Conservation (phyloP, 2,797 vertebrate genomes). For the Pantherophis alleghaniensis region DNA sequence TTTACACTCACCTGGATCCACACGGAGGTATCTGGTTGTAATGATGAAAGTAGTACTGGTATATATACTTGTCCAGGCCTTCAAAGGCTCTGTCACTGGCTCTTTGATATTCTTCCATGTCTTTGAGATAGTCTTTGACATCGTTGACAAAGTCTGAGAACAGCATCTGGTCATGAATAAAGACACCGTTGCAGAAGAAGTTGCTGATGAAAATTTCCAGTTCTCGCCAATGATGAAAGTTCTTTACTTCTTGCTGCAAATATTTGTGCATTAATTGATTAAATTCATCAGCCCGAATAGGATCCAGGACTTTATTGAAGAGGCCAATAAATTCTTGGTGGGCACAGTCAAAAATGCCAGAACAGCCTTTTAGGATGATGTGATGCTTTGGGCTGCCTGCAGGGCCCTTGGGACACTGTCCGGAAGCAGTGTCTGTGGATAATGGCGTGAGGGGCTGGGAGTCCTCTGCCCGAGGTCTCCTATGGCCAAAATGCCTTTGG, state of each 20-base stretch:
- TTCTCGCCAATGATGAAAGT: constrained; percentile 93
- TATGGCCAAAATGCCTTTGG: constrained; percentile 47
- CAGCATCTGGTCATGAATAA: constrained; percentile 93
- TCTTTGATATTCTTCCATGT: constrained; percentile 84
- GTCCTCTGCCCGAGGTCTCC: constrained; percentile 46
- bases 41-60: constrained; percentile 90
- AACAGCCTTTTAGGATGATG: constrained; percentile 76
- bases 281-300: constrained; percentile 88
- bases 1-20: constrained; percentile 83
- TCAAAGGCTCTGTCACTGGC: constrained; percentile 78
- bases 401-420: constrained; percentile 43
- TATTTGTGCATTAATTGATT: constrained; percentile 85
- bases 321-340: constrained; percentile 85
- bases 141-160: constrained; percentile 93
- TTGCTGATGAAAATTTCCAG: constrained; percentile 84
- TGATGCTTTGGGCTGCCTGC: constrained; percentile 50
- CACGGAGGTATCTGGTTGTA: constrained; percentile 76
- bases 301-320: constrained; percentile 84
- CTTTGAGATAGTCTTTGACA: constrained; percentile 87
- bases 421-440: constrained; percentile 48
- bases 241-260: constrained; percentile 83
- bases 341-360: constrained; percentile 84
- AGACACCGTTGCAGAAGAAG: constrained; percentile 90
- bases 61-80: constrained; percentile 88
- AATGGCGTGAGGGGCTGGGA: constrained; percentile 34